Conservation (phyloP, 2,797 vertebrate species). For the Cossypha polioptera region DNA sequence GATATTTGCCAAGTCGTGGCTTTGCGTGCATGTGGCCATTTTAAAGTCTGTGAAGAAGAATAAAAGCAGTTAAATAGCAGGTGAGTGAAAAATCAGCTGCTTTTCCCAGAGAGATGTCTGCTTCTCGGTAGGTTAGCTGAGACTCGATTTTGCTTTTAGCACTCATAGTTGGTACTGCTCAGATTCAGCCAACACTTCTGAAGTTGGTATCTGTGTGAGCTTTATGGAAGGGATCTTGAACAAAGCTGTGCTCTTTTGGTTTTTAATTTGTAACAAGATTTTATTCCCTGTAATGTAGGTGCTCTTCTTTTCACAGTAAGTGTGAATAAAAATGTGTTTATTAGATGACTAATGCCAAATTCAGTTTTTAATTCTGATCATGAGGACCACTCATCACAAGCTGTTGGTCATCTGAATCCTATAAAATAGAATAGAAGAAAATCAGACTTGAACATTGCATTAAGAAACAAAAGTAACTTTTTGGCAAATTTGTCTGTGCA, state of each 20-base stretch:
- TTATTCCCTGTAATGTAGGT: not conserved
- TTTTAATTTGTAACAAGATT: not conserved
- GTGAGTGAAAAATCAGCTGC: not conserved
- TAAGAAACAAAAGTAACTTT: not conserved
- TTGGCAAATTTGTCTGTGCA: not conserved
- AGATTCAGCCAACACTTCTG: not conserved
- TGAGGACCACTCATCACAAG: constrained; percentile 70
- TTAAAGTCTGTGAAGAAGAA: not conserved
- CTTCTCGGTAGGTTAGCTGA: not conserved
- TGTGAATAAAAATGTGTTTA: not conserved
- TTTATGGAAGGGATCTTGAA: not conserved
- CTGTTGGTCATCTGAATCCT: constrained; percentile 78
- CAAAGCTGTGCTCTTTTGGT: not conserved
- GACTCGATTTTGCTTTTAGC: not conserved
- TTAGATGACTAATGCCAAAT: not conserved
- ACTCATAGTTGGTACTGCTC: not conserved
- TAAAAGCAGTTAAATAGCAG: not conserved
- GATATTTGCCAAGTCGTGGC: not conserved
- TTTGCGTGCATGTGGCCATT: not conserved
- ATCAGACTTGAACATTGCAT: not conserved
- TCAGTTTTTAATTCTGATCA: constrained; percentile 72
- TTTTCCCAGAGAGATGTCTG: not conserved
- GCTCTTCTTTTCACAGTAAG: not conserved
- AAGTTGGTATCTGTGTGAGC: not conserved
- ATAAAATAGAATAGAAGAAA: not conserved